These are phyloP conservation scores for Epirrita christyi DNA, from an alignment of 2,888 invertebrate genomes.

Conservation along the genomic window DNA sequence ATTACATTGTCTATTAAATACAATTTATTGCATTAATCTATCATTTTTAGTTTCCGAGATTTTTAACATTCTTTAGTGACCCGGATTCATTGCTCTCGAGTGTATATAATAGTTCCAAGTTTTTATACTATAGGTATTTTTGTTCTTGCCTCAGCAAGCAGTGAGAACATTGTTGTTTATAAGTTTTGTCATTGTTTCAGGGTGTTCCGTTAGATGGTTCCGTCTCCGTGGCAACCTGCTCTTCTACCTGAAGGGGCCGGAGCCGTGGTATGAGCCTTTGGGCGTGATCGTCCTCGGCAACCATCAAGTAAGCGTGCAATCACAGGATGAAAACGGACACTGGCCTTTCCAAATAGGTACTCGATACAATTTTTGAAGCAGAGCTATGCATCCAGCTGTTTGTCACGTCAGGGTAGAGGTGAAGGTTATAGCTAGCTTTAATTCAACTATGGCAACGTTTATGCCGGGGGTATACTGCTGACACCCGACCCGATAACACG, in stretches of 20 bases:
- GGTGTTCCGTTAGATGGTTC: constrained; percentile 88
- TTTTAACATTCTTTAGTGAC: no score
- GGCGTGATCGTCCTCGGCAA: constrained; percentile 96
- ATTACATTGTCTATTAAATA: no score
- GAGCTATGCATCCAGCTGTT: neutral
- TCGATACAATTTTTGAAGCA: constrained; percentile 15
- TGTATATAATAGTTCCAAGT: no score
- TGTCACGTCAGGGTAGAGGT: neutral
- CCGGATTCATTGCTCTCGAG: no score
- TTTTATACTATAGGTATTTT: no score
- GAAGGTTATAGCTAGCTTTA: neutral
- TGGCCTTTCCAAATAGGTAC: constrained; percentile 93
- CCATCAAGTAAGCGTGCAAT: constrained; percentile 89
- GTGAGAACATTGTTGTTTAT: neutral
- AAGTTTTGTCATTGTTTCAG: constrained; percentile 46
- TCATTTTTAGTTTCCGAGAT: no score
- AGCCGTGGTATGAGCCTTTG: constrained; percentile 94
- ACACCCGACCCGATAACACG: no score
- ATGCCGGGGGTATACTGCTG: no score
- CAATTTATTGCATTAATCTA: no score
- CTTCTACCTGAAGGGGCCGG: constrained; percentile 96
- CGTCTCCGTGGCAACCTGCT: constrained; percentile 95
- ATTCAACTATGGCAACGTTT: no score
- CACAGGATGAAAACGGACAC: constrained; percentile 88
- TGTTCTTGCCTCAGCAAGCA: no score